A percentile compares a stretch with the other conserved stretches of the same genome.
phyloP scores from a whole-genome alignment of 1,140 invertebrate species.

The Neodiprion virginianus region DNA sequence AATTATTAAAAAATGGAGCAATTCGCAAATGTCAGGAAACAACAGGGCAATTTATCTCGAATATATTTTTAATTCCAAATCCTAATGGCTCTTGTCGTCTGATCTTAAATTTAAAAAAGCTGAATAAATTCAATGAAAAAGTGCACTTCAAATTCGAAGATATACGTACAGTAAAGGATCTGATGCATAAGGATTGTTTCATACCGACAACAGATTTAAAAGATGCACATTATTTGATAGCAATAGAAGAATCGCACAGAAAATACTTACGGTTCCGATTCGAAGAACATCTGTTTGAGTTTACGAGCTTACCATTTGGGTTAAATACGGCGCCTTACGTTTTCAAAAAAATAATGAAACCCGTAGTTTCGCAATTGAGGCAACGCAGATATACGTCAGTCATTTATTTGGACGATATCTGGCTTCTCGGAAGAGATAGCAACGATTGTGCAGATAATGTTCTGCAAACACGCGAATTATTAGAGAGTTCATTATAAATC shows the following conservation, averaged over 20 bases:
- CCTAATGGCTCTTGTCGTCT: constrained; percentile 34
- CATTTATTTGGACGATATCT: constrained; percentile 41
- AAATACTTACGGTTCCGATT: constrained; percentile 40
- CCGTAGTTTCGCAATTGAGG: constrained; percentile 29
- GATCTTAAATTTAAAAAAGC: constrained; percentile 42
- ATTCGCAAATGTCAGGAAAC: constrained; percentile 18
- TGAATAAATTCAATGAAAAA: constrained; percentile 37
- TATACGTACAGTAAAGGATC: constrained; percentile 29
- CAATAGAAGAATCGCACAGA: constrained; percentile 25
- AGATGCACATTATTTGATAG: constrained; percentile 28
- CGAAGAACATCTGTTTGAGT: constrained; percentile 29
- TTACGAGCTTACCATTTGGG: constrained; percentile 40
- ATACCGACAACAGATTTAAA: constrained; percentile 36
- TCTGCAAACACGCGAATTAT: constrained; percentile 15
- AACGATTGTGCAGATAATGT: constrained; percentile 4
- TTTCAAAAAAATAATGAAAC: constrained; percentile 44
- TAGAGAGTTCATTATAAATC: constrained; percentile 36
- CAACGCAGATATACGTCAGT: constrained; percentile 30
- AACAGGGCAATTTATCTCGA: constrained; percentile 39
- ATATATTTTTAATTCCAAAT: constrained; percentile 37
- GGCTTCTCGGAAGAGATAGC: constrained; percentile 30
- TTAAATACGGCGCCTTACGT: constrained; percentile 35
- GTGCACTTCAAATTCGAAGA: constrained; percentile 47
- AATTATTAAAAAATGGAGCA: constrained; percentile 24
- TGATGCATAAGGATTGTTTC: constrained; percentile 28